Conservation (phyloP, 2,797 vertebrate species). For the Neoniphon sammara region DNA sequence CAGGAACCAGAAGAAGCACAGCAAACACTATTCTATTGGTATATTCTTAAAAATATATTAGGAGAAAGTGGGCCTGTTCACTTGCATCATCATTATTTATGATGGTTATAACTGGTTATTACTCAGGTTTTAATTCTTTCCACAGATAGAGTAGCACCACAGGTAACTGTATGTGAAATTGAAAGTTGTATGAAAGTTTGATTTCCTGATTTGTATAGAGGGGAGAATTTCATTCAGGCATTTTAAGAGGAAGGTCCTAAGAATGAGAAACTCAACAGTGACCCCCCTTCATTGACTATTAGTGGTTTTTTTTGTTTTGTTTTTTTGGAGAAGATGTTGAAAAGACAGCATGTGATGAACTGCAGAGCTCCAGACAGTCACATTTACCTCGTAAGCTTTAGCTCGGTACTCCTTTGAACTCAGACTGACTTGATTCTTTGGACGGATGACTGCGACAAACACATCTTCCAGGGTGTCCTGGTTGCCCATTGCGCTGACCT, state of each 20-base stretch:
- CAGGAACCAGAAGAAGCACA: constrained; percentile 14
- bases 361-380: background rate
- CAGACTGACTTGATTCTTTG: constrained; percentile 94
- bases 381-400: constrained; percentile 94
- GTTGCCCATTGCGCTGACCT: constrained; percentile 88
- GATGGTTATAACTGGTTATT: background rate
- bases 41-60: background rate
- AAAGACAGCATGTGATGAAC: background rate
- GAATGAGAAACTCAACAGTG: too few species aligned
- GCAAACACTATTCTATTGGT: too few species aligned
- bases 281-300: background rate
- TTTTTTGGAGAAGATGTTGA: background rate
- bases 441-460: constrained; percentile 96
- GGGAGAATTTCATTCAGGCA: too few species aligned
- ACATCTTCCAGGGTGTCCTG: constrained; percentile 90
- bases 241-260: too few species aligned
- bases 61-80: too few species aligned
- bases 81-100: background rate
- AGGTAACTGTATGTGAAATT: too few species aligned
- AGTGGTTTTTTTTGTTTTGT: background rate
- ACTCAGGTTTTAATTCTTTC: background rate
- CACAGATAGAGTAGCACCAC: too few species aligned
- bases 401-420: constrained; percentile 97
- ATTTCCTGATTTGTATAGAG: too few species aligned
- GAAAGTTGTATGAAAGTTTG: too few species aligned